phyloP scores from a whole-genome alignment of 2,797 vertebrate species.

The Pygocentrus nattereri region DNA sequence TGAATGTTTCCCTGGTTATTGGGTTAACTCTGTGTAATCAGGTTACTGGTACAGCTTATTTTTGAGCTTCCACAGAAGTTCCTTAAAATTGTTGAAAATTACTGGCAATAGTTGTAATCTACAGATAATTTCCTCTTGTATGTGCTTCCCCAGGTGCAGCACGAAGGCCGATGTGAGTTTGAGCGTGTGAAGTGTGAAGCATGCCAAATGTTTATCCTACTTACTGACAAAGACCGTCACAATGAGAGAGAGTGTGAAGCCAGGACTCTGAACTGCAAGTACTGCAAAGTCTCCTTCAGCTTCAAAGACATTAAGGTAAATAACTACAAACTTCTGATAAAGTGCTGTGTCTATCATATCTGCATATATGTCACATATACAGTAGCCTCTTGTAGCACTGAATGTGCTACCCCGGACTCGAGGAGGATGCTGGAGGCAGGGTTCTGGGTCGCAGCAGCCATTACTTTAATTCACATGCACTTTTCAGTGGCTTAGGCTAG shows the following conservation, averaged over 20 bases:
- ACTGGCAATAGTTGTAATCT: background rate
- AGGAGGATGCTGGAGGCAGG: no score
- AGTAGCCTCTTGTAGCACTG: no score
- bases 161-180: conserved; percentile 82
- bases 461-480: no score
- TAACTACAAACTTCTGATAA: background rate
- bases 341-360: no score
- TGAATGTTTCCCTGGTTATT: no score
- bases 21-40: no score
- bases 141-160: conserved; percentile 70
- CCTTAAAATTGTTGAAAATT: background rate
- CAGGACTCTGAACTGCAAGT: conserved; percentile 84
- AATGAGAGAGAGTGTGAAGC: conserved; percentile 83
- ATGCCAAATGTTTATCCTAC: conserved; percentile 76
- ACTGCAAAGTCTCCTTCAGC: conserved; percentile 83
- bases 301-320: conserved; percentile 82
- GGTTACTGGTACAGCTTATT: no score
- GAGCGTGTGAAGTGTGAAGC: conserved; percentile 78
- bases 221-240: conserved; percentile 80
- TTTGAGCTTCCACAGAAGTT: background rate
- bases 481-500: no score
- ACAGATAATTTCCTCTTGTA: background rate
- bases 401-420: no score
- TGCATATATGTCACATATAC: no score
- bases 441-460: no score